Evolutionary conservation across 1,140 invertebrate genomes (phyloP).

Genomic region (Oryzaephilus surinamensis): DNA sequence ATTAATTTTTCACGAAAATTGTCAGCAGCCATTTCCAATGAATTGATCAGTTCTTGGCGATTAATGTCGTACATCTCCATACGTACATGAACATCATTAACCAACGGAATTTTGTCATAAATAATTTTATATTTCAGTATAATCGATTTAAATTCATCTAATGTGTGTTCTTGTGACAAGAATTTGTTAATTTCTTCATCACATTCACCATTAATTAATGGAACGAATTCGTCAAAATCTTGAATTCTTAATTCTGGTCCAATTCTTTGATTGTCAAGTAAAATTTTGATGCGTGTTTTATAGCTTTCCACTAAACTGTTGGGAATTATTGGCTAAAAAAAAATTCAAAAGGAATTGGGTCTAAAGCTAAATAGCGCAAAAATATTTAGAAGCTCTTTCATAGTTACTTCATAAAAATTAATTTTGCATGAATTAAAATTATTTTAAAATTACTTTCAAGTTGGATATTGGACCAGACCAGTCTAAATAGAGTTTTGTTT

Average conservation of each 20-base stretch:
- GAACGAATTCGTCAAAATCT: conserved; percentile 73
- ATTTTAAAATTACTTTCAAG: too few species aligned
- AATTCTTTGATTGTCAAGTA: conserved; percentile 59
- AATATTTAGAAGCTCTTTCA: too few species aligned
- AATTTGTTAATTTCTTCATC: conserved; percentile 58
- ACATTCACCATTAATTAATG: conserved; percentile 66
- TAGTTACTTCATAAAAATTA: too few species aligned
- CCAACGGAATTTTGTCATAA: conserved; percentile 49
- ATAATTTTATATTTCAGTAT: conserved; percentile 56
- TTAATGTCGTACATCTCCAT: conserved; percentile 82
- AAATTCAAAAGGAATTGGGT: too few species aligned
- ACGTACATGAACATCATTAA: conserved; percentile 54
- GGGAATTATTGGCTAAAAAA: conserved; percentile 56
- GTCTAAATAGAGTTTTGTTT: conserved; percentile 57
- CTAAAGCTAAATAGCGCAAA: too few species aligned
- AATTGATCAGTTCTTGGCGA: conserved; percentile 65
- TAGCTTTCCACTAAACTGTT: conserved; percentile 49
- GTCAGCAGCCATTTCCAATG: conserved; percentile 57
- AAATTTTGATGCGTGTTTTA: conserved; percentile 42
- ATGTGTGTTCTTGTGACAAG: conserved; percentile 49
- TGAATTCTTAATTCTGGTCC: conserved; percentile 57
- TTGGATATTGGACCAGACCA: too few species aligned
- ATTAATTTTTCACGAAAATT: conserved; percentile 60
- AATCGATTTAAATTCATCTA: conserved; percentile 55
- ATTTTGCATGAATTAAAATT: too few species aligned